Evolutionary conservation across 37 sponge, comb jelly and placozoan species (phyloP).

Genomic region (Beroe ovata): DNA sequence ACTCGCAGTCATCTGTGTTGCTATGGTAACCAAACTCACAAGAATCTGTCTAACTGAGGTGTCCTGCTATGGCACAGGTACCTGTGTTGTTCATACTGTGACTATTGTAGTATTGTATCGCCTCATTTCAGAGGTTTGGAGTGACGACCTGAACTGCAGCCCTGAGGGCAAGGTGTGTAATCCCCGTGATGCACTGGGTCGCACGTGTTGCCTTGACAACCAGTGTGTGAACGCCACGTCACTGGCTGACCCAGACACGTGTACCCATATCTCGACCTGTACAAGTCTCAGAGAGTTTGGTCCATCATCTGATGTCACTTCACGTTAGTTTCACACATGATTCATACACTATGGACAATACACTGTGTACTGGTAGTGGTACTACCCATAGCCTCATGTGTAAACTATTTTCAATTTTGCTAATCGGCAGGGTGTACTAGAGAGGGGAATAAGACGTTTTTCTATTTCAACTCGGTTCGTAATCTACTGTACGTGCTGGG

Average conservation of each 20-base stretch:
- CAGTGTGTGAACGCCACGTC: neutral
- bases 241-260: neutral
- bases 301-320: too few species aligned
- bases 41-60: too few species aligned
- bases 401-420: too few species aligned
- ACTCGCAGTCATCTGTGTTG: too few species aligned
- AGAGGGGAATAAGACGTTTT: neutral
- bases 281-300: neutral
- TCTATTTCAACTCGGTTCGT: constrained; percentile 1
- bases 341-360: too few species aligned
- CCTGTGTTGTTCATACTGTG: too few species aligned
- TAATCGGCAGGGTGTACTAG: neutral
- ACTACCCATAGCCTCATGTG: too few species aligned
- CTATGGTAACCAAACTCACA: too few species aligned
- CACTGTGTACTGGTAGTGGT: too few species aligned
- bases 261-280: neutral
- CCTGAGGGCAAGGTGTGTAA: neutral
- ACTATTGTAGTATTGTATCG: too few species aligned
- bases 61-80: too few species aligned
- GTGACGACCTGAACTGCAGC: neutral
- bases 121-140: constrained; percentile 12
- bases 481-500: constrained; percentile 46
- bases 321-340: too few species aligned
- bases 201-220: constrained; percentile 30
- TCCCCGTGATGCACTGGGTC: neutral